Evolutionary conservation across 2,888 invertebrate species (phyloP).

Genomic region (Agriopis leucophaearia): DNA sequence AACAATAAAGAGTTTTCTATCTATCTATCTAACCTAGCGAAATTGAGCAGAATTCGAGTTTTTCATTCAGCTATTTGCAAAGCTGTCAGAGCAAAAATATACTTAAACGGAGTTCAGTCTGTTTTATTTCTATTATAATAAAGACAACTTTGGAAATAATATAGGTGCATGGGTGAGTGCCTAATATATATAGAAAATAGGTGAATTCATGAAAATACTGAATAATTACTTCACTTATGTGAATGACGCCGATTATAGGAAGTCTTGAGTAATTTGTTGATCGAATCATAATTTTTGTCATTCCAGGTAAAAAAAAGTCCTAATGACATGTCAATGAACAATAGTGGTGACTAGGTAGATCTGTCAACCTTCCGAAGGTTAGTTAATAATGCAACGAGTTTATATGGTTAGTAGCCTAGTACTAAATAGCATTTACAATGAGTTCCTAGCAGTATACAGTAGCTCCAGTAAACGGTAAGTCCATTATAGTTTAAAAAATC

Average conservation of each 20-base stretch:
- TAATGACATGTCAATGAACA: background rate
- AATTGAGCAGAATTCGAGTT: too few species aligned
- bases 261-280: slow-evolving; percentile 4
- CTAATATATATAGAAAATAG: background rate
- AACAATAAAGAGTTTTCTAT: too few species aligned
- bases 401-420: too few species aligned
- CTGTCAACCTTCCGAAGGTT: background rate
- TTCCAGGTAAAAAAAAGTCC: background rate
- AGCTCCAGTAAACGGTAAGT: background rate
- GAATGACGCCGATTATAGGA: background rate
- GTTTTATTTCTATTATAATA: too few species aligned
- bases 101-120: too few species aligned
- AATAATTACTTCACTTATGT: background rate
- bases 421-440: background rate
- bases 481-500: background rate
- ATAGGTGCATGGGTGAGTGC: too few species aligned
- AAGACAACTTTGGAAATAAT: too few species aligned
- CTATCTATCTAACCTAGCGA: too few species aligned
- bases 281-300: slow-evolving; percentile 4
- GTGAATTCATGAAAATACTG: background rate
- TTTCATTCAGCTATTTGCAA: too few species aligned
- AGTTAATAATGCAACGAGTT: too few species aligned
- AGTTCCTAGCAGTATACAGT: background rate
- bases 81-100: too few species aligned
- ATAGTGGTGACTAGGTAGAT: background rate